Evolutionary conservation across 1,140 invertebrate species (phyloP).

Genomic region (Lepidotrigona ventralis): DNA sequence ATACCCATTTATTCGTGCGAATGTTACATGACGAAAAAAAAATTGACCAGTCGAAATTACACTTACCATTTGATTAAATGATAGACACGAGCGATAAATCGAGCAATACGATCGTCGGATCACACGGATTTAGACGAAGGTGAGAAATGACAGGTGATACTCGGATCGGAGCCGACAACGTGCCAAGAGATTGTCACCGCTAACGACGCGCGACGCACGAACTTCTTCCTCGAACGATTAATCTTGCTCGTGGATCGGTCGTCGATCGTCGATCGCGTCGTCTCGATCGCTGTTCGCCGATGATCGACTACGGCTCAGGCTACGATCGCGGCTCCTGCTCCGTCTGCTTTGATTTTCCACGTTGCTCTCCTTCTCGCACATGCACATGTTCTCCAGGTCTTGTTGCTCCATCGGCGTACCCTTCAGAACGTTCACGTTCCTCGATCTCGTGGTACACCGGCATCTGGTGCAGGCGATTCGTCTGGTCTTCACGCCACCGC

Average conservation of each 20-base stretch:
- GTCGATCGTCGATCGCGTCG: slow-evolving; percentile 32
- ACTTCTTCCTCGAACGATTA: neutral
- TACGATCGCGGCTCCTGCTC: slow-evolving; percentile 50
- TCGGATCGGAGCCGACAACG: neutral
- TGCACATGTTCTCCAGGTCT: slow-evolving; percentile 28
- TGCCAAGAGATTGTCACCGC: slow-evolving; percentile 32
- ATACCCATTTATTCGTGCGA: neutral
- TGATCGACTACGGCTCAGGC: slow-evolving; percentile 62
- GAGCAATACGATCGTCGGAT: neutral
- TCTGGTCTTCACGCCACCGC: neutral
- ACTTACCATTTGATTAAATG: neutral
- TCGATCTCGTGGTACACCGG: slow-evolving; percentile 35
- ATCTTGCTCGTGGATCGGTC: slow-evolving; percentile 16
- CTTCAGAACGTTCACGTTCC: slow-evolving; percentile 38
- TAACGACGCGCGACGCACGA: slow-evolving; percentile 20
- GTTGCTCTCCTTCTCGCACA: slow-evolving; percentile 46
- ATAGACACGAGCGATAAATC: neutral
- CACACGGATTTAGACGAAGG: neutral
- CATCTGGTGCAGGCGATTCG: slow-evolving; percentile 33
- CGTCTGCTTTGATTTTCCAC: slow-evolving; percentile 34
- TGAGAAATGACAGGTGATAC: neutral
- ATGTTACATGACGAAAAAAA: neutral
- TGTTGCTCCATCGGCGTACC: slow-evolving; percentile 38
- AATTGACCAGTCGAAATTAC: neutral
- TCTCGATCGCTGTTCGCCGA: slow-evolving; percentile 64